Percentiles rank a stretch among this genome's conserved stretches.
These are phyloP conservation scores for Hemibagrus guttatus DNA, from an alignment of 2,797 vertebrate species.

Conservation along the genomic window DNA sequence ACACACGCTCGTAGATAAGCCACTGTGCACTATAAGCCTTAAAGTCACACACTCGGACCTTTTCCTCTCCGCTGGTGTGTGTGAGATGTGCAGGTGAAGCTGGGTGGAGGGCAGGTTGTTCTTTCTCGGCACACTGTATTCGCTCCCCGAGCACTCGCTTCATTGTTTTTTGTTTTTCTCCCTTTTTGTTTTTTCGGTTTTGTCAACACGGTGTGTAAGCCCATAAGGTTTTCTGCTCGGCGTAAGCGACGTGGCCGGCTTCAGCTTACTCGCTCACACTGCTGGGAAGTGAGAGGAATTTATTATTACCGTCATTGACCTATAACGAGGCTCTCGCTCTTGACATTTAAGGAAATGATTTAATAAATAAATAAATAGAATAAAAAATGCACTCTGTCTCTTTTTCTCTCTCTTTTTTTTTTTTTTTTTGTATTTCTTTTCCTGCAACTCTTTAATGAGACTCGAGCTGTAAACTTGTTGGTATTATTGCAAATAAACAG, in stretches of 20 bases:
- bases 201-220: neutral
- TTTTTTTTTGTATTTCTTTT: slow-evolving; percentile 60
- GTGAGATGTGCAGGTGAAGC: slow-evolving; percentile 52
- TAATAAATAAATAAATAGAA: slow-evolving; percentile 18
- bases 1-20: slow-evolving; percentile 52
- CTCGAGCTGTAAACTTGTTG: no score
- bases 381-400: no score
- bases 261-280: slow-evolving; percentile 75
- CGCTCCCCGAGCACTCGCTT: slow-evolving; percentile 66
- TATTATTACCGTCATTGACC: slow-evolving; percentile 57
- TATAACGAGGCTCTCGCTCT: slow-evolving; percentile 56
- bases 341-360: slow-evolving; percentile 33
- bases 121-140: slow-evolving; percentile 65
- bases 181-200: neutral
- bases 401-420: no score
- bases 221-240: neutral
- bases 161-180: neutral
- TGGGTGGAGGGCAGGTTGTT: slow-evolving; percentile 61
- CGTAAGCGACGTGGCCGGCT: slow-evolving; percentile 60
- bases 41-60: slow-evolving; percentile 48
- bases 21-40: slow-evolving; percentile 70
- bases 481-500: no score
- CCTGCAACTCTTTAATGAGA: slow-evolving; percentile 23
- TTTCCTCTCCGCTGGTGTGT: neutral
- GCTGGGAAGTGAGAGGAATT: slow-evolving; percentile 79